A percentile compares a stretch with the other conserved stretches of the same genome.
phyloP scores from a whole-genome alignment of 1,140 invertebrate species.

The Meloidogyne floridensis region DNA sequence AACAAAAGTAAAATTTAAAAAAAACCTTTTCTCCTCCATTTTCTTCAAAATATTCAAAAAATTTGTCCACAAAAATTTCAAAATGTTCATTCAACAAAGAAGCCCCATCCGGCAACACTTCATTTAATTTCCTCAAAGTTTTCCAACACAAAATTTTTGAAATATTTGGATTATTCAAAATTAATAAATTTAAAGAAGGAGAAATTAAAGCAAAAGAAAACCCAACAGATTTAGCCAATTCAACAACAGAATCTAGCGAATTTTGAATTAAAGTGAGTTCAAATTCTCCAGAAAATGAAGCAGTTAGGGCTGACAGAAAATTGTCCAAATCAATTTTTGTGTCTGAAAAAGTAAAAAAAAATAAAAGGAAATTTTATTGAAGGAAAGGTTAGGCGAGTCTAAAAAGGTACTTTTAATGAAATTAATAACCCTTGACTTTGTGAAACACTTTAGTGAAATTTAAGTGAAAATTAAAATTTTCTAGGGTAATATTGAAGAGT shows the following conservation, averaged over 20 bases:
- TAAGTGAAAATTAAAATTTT: too few relatives aligned
- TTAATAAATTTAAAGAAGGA: constrained; percentile 9
- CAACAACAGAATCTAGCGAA: constrained; percentile 1
- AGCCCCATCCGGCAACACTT: neutral
- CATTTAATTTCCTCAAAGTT: constrained; percentile 1
- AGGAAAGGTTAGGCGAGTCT: neutral
- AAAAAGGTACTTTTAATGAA: neutral
- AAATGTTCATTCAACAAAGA: constrained; percentile 20
- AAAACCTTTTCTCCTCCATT: neutral
- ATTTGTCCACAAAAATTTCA: neutral
- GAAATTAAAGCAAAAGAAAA: constrained; percentile 8
- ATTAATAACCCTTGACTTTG: neutral
- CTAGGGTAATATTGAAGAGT: too few relatives aligned
- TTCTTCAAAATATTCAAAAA: neutral
- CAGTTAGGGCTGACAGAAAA: neutral
- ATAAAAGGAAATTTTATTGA: neutral
- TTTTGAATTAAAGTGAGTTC: neutral
- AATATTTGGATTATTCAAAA: constrained; percentile 5
- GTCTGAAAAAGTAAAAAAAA: neutral
- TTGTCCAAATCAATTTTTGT: constrained; percentile 11
- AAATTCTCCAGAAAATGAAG: constrained; percentile 5
- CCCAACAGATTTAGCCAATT: neutral
- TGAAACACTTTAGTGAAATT: too few relatives aligned
- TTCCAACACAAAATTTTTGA: constrained; percentile 6
- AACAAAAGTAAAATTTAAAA: neutral